Conservation (phyloP, 2,888 invertebrate genomes). For the Drosophila macrospina region DNA sequence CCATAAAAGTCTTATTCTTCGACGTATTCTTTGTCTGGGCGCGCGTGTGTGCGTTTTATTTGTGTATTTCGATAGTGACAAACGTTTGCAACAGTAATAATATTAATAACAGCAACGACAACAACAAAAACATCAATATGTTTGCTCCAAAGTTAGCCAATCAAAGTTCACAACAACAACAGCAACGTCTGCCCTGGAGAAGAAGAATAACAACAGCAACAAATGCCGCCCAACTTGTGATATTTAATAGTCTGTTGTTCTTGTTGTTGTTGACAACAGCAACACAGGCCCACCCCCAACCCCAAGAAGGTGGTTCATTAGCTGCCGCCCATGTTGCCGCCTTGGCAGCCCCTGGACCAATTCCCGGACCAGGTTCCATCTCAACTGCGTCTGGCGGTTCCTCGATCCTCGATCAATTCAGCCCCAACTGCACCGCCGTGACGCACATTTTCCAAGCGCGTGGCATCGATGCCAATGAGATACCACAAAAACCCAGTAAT, state of each 20-base stretch:
- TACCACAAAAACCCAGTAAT: constrained; percentile 86
- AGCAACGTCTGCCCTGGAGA: constrained; percentile 45
- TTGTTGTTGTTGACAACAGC: constrained; percentile 31
- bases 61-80: constrained; percentile 49
- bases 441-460: constrained; percentile 86
- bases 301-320: constrained; percentile 27
- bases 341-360: constrained; percentile 63
- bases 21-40: constrained; percentile 10
- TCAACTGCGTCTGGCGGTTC: constrained; percentile 46
- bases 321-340: constrained; percentile 56
- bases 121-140: constrained; percentile 38
- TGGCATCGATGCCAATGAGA: constrained; percentile 86
- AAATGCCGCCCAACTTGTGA: constrained; percentile 60
- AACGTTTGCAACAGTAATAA: constrained; percentile 30
- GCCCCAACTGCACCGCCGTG: constrained; percentile 86
- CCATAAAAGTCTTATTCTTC: constrained; percentile 36
- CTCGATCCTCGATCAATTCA: constrained; percentile 83
- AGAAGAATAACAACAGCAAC: constrained; percentile 46
- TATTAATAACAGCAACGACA: constrained; percentile 35
- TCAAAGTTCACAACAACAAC: constrained; percentile 24
- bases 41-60: constrained; percentile 35
- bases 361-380: constrained; percentile 38
- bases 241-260: constrained; percentile 55
- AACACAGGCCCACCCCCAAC: constrained; percentile 36
- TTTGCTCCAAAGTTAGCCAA: constrained; percentile 18